Evolutionary conservation across 2,797 vertebrate species (phyloP), one percentile per base, ranked within the genome.

Genomic region (Serranus cabrilla): DNA sequence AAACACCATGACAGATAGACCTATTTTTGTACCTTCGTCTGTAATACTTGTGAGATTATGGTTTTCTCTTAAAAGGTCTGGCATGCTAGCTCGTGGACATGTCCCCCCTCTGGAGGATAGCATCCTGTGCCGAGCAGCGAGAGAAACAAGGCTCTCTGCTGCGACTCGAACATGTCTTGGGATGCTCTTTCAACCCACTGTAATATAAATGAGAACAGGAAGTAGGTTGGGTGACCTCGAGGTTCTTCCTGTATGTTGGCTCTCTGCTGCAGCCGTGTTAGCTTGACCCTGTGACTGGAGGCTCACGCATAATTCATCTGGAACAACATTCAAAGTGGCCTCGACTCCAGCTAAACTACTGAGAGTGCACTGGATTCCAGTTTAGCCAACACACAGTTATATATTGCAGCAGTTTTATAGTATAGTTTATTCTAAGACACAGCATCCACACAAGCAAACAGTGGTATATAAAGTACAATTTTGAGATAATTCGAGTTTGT

Each of bases 141-240:
- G 46, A 49, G 49, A 8, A 40, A 64, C 27, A 21, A 23, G 62
- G 71, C 51, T 67, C 49, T 67, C 47, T 6, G 47, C 58, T 25
- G 31, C 4, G 34, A 75, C 62, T 85, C 34, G 18, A 55, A 51
- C 51, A 4, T 42, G 67, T 83, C 84, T 78, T 37, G 45, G 47
- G 80, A 78, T n/a, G 71, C 56, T 77, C 66, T 80, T 80, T 83
- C 79, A 56, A 74, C 62, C 60, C 59, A 47, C 72, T 81, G 62
- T 75, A 85, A 90, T 76, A 91, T 88, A 50, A 73, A 89, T 89
- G 84, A 88, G 78, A 69, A 37, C 39, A 89, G 80, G 76, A 83
- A 75, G 74, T 50, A 27, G 63, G 62, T n/a, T 54, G 47, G 14
- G 31, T 68, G 74, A 82, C 83, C 77, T 68, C 10, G 10, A 78